Conservation (phyloP, 1,140 invertebrate genomes). For the Atta texana region DNA sequence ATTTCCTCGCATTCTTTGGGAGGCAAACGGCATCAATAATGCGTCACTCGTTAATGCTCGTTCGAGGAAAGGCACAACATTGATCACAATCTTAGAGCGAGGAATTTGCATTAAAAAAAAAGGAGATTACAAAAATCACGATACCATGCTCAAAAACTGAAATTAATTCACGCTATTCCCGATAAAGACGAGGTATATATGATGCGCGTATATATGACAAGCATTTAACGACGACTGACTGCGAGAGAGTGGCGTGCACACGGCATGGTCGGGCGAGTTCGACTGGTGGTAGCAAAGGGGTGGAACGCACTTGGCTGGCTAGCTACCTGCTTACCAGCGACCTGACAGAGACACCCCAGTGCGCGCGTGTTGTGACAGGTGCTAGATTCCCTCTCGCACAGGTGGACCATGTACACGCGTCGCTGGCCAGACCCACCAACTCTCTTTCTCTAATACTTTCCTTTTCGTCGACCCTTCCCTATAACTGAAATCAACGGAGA, state of each 20-base stretch:
- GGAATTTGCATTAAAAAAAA: not conserved
- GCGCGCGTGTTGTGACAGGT: constrained; percentile 84
- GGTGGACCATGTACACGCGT: constrained; percentile 80
- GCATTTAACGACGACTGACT: not conserved
- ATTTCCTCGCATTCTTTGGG: not conserved
- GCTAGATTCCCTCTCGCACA: constrained; percentile 80
- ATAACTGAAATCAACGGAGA: constrained; percentile 13
- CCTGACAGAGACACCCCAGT: constrained; percentile 70
- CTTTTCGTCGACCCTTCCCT: constrained; percentile 51
- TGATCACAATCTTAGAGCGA: constrained; percentile 9
- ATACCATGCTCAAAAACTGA: not conserved
- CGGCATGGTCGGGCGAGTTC: constrained; percentile 71
- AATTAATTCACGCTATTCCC: not conserved
- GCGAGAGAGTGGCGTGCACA: constrained; percentile 21
- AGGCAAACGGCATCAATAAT: constrained; percentile 6
- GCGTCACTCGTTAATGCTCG: constrained; percentile 25
- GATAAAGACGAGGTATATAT: not conserved
- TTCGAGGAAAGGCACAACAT: constrained; percentile 19
- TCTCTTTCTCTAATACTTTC: constrained; percentile 56
- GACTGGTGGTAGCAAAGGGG: constrained; percentile 75
- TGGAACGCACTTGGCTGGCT: constrained; percentile 61
- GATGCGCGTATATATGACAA: not conserved
- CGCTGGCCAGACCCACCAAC: constrained; percentile 66
- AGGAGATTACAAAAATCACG: not conserved
- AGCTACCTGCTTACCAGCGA: constrained; percentile 73